Evolutionary conservation across 2,888 invertebrate species (phyloP).

Genomic region (Eudemis profundana): DNA sequence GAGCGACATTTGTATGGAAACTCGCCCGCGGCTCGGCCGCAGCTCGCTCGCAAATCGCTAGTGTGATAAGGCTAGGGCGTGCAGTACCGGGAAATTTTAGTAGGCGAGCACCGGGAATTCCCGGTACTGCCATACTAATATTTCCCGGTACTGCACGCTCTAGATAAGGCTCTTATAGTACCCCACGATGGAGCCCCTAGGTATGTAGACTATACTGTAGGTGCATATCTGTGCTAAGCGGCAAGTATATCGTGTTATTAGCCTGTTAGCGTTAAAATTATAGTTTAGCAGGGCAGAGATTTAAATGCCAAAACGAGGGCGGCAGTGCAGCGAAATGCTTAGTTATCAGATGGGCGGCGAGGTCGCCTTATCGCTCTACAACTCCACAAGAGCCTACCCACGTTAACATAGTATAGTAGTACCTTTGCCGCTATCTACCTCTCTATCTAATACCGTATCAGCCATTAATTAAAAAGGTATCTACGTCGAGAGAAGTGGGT

Average conservation of each 20-base stretch:
- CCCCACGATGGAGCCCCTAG: no score
- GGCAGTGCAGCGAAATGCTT: conserved; percentile 46
- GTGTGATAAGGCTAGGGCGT: no score
- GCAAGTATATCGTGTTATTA: background rate
- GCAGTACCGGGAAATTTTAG: no score
- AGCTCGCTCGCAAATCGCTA: no score
- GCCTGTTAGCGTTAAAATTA: conserved; percentile 9
- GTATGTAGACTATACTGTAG: no score
- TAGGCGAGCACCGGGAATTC: no score
- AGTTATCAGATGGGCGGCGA: conserved; percentile 52
- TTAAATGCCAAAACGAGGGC: conserved; percentile 29
- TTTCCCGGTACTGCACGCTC: no score
- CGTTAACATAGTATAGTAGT: conserved; percentile 26
- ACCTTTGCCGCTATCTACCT: conserved; percentile 23
- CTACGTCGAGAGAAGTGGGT: conserved; percentile 26
- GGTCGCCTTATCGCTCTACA: conserved; percentile 38
- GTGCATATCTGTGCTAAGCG: no score
- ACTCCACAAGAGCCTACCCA: conserved; percentile 25
- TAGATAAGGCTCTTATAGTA: no score
- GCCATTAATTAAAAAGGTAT: conserved; percentile 35
- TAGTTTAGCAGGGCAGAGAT: conserved; percentile 44
- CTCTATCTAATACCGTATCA: conserved; percentile 28
- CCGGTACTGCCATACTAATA: no score
- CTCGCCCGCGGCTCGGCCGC: no score
- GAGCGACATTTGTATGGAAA: no score